Evolutionary conservation across 2,797 vertebrate species (phyloP).

Genomic region (Hemibagrus guttatus): DNA sequence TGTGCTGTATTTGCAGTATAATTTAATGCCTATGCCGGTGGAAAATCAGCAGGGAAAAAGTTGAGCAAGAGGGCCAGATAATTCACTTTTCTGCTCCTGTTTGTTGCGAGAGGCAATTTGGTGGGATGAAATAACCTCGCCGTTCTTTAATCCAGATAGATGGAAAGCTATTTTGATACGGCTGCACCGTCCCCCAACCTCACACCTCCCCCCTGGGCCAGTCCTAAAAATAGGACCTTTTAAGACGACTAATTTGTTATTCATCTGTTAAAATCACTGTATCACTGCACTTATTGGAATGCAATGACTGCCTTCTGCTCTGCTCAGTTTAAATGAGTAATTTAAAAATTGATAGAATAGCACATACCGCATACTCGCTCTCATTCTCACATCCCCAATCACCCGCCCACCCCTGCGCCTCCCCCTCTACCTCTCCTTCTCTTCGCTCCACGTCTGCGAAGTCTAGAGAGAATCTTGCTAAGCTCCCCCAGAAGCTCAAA

Average conservation of each 20-base stretch:
- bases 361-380: conserved; percentile 41
- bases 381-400: not conserved
- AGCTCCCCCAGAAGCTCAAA: conserved; percentile 62
- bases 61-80: conserved; percentile 28
- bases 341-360: conserved; percentile 65
- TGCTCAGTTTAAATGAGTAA: conserved; percentile 63
- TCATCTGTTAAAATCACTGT: conserved; percentile 60
- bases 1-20: conserved; percentile 14
- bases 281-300: conserved; percentile 60
- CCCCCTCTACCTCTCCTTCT: conserved; percentile 8
- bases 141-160: conserved; percentile 62
- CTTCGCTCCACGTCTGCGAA: conserved; percentile 1
- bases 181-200: not conserved
- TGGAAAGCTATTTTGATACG: conserved; percentile 56
- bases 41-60: conserved; percentile 33
- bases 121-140: conserved; percentile 49
- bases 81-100: conserved; percentile 55
- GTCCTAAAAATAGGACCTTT: conserved; percentile 54
- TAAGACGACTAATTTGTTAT: conserved; percentile 64
- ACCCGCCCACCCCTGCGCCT: not conserved
- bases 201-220: not conserved
- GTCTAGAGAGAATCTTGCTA: conserved; percentile 53
- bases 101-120: conserved; percentile 59
- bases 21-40: conserved; percentile 31
- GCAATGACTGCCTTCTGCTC: conserved; percentile 51